These are phyloP conservation scores for Autographa gamma DNA, from an alignment of 2,888 invertebrate genomes.

Conservation along the genomic window DNA sequence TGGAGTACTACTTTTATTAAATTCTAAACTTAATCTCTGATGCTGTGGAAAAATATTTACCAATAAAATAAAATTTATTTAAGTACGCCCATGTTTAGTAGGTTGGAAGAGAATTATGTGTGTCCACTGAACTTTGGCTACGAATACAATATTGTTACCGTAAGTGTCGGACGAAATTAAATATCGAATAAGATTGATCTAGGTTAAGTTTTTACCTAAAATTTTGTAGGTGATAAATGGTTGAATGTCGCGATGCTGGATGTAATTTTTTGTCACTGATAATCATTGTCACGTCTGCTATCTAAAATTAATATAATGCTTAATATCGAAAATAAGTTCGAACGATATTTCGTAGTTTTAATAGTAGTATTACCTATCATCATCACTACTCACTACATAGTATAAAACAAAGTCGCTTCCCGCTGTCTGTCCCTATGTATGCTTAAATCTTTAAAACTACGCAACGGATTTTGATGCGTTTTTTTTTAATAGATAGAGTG, in stretches of 20 bases:
- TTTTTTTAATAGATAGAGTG: too few relatives aligned
- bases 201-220: constrained; percentile 57
- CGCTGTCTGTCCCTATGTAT: too few relatives aligned
- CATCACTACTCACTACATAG: too few relatives aligned
- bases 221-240: constrained; percentile 48
- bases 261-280: neutral
- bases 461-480: too few relatives aligned
- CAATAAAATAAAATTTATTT: constrained; percentile 23
- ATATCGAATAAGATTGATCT: constrained; percentile 67
- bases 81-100: constrained; percentile 38
- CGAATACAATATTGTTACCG: constrained; percentile 52
- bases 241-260: constrained; percentile 12
- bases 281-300: too few relatives aligned
- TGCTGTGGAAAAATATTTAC: constrained; percentile 46
- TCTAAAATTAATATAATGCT: too few relatives aligned
- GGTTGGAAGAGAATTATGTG: constrained; percentile 43
- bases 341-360: too few relatives aligned
- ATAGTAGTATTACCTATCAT: too few relatives aligned
- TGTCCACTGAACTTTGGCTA: constrained; percentile 36
- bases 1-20: neutral
- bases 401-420: too few relatives aligned
- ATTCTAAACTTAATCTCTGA: neutral
- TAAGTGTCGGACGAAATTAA: constrained; percentile 61
- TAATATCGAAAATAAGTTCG: too few relatives aligned
- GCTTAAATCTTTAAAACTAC: too few relatives aligned